Evolutionary conservation across 2,113 vertebrate species (phyloP).

Genomic region (Myotis lucifugus): DNA sequence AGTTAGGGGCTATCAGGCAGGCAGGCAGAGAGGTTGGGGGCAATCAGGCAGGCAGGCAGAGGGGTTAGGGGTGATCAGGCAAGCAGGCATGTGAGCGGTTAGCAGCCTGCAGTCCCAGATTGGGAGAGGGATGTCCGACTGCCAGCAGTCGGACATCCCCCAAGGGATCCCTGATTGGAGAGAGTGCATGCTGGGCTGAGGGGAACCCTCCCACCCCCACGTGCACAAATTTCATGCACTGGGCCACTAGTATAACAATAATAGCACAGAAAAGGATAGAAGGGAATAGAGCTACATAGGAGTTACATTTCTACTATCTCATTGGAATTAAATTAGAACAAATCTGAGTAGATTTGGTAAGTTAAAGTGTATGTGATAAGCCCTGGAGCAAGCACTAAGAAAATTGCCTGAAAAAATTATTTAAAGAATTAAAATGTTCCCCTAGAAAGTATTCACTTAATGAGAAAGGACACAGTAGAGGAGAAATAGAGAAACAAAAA

Average conservation of each 20-base stretch:
- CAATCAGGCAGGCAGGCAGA: no score
- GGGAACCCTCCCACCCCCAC: no score
- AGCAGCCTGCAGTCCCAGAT: no score
- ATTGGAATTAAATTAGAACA: not conserved
- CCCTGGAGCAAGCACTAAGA: not conserved
- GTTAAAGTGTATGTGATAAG: not conserved
- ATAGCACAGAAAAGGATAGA: not conserved
- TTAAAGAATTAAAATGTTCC: not conserved
- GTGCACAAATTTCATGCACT: no score
- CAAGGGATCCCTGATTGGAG: no score
- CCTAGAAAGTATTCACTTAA: slow-evolving; percentile 10
- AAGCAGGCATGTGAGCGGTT: no score
- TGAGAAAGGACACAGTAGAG: not conserved
- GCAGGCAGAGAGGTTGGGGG: no score
- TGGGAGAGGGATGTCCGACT: no score
- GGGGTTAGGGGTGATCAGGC: no score
- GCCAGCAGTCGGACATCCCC: no score
- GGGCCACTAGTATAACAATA: not conserved
- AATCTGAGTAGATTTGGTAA: not conserved
- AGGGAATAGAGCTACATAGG: not conserved
- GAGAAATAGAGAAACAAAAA: not conserved
- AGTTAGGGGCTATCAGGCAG: no score
- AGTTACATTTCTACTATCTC: not conserved
- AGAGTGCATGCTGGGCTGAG: no score
- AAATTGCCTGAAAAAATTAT: not conserved